Evolutionary conservation across 2,888 invertebrate species (phyloP).

Genomic region (Philereme vetulata): DNA sequence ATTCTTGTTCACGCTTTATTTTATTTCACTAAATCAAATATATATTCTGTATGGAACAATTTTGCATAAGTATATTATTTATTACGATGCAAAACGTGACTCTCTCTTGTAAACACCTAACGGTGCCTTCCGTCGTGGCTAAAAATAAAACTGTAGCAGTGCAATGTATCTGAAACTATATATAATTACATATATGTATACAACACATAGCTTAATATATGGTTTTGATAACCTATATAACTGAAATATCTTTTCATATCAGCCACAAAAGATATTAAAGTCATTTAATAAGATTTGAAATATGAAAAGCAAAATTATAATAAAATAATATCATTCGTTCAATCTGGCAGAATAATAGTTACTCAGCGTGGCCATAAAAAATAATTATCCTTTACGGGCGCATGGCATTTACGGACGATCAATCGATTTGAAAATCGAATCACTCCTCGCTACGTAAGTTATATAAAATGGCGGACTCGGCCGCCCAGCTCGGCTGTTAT

Average conservation of each 20-base stretch:
- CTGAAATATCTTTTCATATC: too few species aligned
- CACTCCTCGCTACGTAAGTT: conserved; percentile 23
- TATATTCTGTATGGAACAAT: background rate
- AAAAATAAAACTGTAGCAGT: conserved; percentile 51
- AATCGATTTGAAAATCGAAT: conserved; percentile 38
- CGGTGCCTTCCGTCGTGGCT: conserved; percentile 55
- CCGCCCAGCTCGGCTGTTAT: conserved; percentile 74
- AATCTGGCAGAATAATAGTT: too few species aligned
- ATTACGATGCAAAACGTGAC: conserved; percentile 53
- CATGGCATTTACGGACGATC: conserved; percentile 25
- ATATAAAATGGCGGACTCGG: conserved; percentile 43
- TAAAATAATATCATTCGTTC: too few species aligned
- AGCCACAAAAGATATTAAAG: too few species aligned
- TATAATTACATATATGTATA: too few species aligned
- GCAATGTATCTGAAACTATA: conserved; percentile 2
- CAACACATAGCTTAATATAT: too few species aligned
- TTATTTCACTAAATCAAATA: background rate
- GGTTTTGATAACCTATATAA: too few species aligned
- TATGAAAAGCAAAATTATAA: too few species aligned
- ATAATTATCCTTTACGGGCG: conserved; percentile 28
- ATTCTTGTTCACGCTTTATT: too few species aligned
- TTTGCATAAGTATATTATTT: background rate
- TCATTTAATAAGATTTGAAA: too few species aligned
- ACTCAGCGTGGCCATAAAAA: background rate
- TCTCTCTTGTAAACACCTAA: conserved; percentile 47